Conservation (phyloP, 2,888 invertebrate species). For the Caenorhabditis drosophilae region DNA sequence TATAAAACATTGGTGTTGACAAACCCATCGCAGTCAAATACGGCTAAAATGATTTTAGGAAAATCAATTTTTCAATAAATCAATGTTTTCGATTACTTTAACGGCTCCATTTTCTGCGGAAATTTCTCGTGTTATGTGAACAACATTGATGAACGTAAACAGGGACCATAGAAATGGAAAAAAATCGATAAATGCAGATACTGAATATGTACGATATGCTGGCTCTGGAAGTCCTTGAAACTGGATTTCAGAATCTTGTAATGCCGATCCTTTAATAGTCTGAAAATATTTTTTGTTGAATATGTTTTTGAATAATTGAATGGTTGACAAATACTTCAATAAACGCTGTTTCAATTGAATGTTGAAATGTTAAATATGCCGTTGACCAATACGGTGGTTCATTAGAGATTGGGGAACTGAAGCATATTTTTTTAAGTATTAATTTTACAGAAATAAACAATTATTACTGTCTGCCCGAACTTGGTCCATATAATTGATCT, state of each 20-base stretch:
- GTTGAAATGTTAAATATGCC: slow-evolving; percentile 56
- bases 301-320: no score
- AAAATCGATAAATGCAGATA: slow-evolving; percentile 30
- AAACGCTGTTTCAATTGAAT: slow-evolving; percentile 53
- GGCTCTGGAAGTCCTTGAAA: slow-evolving; percentile 41
- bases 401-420: slow-evolving; percentile 39
- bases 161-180: slow-evolving; percentile 56
- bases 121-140: slow-evolving; percentile 61
- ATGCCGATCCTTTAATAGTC: no score
- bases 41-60: slow-evolving; percentile 31
- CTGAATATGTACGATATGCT: slow-evolving; percentile 22
- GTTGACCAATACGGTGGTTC: slow-evolving; percentile 59
- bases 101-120: slow-evolving; percentile 60
- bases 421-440: neutral
- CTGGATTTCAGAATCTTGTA: slow-evolving; percentile 4
- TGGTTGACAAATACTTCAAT: slow-evolving; percentile 9
- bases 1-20: slow-evolving; percentile 57
- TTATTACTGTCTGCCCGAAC: neutral
- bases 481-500: slow-evolving; percentile 13
- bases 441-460: neutral
- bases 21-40: slow-evolving; percentile 66
- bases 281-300: no score
- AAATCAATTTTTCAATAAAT: neutral
- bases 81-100: slow-evolving; percentile 20
- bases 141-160: slow-evolving; percentile 50